These are phyloP conservation scores for Sinopyrophorus schimmeli DNA, from an alignment of 2,888 invertebrate species.

Conservation along the genomic window DNA sequence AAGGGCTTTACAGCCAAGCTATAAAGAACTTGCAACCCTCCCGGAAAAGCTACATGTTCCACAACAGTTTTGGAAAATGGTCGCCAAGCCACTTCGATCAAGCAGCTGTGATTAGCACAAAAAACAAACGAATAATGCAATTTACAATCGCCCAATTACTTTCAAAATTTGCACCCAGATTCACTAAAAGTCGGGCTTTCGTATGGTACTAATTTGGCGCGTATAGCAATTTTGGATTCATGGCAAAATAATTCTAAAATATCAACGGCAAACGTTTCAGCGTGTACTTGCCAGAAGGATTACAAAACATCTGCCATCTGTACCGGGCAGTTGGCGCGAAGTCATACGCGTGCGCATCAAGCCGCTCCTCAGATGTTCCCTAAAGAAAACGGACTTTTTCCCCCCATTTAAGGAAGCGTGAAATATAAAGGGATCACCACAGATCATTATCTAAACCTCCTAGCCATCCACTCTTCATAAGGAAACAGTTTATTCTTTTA, in stretches of 20 bases:
- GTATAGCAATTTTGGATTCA: conserved; percentile 16
- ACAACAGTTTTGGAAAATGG: conserved; percentile 54
- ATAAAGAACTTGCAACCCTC: conserved; percentile 34
- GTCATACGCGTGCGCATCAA: conserved; percentile 47
- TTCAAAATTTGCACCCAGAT: conserved; percentile 26
- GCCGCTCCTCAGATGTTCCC: conserved; percentile 42
- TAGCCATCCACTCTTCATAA: conserved; percentile 1
- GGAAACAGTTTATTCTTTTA: background rate
- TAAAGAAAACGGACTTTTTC: conserved; percentile 29
- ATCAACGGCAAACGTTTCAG: conserved; percentile 43
- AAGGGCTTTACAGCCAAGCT: conserved; percentile 9
- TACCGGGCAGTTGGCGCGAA: conserved; percentile 57
- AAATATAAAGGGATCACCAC: background rate
- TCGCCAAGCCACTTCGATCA: conserved; percentile 52
- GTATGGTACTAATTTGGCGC: conserved; percentile 28
- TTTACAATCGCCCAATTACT: conserved; percentile 14
- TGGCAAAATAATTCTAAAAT: conserved; percentile 40
- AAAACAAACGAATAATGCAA: conserved; percentile 28
- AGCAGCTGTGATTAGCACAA: conserved; percentile 45
- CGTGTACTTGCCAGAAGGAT: conserved; percentile 48
- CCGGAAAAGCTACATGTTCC: conserved; percentile 48
- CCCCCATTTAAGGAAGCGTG: conserved; percentile 16
- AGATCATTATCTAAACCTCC: background rate
- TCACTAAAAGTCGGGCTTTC: conserved; percentile 34
- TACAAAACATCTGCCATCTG: conserved; percentile 59